Evolutionary conservation across 2,888 invertebrate species (phyloP).

Genomic region (Pterobdella sp.): DNA sequence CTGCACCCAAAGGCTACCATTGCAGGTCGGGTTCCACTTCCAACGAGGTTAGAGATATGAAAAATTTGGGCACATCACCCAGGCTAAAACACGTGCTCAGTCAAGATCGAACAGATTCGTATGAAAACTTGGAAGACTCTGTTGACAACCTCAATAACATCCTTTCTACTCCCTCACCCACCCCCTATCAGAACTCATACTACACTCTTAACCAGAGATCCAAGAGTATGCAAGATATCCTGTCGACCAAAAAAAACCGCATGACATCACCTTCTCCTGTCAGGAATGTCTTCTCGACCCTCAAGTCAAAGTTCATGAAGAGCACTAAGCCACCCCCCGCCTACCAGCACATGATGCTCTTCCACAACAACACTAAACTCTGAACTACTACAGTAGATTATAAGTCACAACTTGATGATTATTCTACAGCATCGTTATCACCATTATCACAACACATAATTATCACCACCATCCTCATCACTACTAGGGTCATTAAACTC

Average conservation of each 20-base stretch:
- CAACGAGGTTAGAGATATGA: background rate
- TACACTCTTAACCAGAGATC: conserved; percentile 27
- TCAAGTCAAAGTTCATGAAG: background rate
- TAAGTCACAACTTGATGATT: too few relatives aligned
- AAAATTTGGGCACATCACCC: background rate
- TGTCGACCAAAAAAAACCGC: conserved; percentile 14
- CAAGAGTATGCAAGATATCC: conserved; percentile 31
- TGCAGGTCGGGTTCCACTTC: conserved; percentile 3
- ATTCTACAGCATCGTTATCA: too few relatives aligned
- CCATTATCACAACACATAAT: too few relatives aligned
- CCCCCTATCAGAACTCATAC: background rate
- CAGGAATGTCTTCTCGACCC: background rate
- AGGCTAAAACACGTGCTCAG: background rate
- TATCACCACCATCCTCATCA: too few relatives aligned
- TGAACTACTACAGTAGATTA: too few relatives aligned
- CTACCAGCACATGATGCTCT: background rate
- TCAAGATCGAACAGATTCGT: background rate
- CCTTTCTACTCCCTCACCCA: conserved; percentile 2
- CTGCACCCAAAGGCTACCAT: background rate
- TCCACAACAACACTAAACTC: too few relatives aligned
- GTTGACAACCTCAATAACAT: conserved; percentile 15
- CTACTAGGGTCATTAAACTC: too few relatives aligned
- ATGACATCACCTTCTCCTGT: background rate
- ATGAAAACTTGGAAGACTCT: conserved; percentile 4
- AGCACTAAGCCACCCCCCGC: background rate